These are phyloP conservation scores for Epistrophe eligans DNA, from an alignment of 2,888 invertebrate species.

Conservation along the genomic window DNA sequence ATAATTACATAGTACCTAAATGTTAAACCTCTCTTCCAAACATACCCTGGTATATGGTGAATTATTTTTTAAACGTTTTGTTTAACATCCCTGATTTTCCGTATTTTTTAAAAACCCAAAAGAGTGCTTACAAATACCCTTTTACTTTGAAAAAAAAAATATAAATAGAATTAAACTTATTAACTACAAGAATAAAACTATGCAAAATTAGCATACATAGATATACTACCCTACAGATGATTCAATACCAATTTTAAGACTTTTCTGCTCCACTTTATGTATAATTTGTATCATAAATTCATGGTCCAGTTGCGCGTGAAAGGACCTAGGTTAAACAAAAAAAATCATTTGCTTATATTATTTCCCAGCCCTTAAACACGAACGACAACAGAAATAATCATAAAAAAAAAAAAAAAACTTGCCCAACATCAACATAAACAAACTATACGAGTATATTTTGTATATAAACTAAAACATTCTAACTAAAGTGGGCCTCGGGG, in stretches of 20 bases:
- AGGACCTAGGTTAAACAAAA: conserved; percentile 41
- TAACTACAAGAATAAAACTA: no score
- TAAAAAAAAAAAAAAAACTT: conserved; percentile 35
- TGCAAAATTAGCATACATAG: no score
- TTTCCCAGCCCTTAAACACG: background rate
- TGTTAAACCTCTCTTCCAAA: no score
- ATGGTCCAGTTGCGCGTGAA: conserved; percentile 45
- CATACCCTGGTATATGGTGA: no score
- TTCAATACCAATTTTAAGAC: background rate
- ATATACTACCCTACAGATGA: no score
- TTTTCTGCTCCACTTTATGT: background rate
- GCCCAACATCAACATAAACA: conserved; percentile 28
- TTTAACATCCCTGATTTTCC: no score
- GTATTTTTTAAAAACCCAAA: no score
- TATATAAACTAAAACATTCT: conserved; percentile 18
- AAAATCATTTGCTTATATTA: conserved; percentile 37
- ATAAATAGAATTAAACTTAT: no score
- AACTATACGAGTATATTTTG: background rate
- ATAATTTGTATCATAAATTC: background rate
- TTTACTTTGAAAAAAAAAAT: no score
- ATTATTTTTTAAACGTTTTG: no score
- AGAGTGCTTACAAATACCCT: no score
- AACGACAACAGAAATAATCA: background rate
- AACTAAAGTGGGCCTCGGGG: conserved; percentile 40
- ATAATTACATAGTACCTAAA: no score